These are phyloP conservation scores for Pseudomyrmex gracilis DNA, from an alignment of 1,140 invertebrate species.

Conservation along the genomic window DNA sequence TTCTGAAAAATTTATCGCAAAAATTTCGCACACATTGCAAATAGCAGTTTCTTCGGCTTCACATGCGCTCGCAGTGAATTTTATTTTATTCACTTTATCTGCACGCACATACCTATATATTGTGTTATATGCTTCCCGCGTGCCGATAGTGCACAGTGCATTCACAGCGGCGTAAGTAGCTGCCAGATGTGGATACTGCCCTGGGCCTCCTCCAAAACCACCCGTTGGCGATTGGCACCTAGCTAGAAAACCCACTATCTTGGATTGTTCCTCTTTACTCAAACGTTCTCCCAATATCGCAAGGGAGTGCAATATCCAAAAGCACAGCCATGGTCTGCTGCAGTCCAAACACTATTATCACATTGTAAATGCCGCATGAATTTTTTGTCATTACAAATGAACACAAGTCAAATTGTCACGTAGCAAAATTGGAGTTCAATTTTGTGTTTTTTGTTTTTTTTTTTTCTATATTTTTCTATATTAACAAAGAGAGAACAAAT, in stretches of 20 bases:
- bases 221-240: constrained; percentile 93
- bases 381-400: constrained; percentile 36
- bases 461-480: too few species aligned
- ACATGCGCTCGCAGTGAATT: too few species aligned
- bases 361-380: constrained; percentile 25
- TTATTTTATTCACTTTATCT: not conserved
- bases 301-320: constrained; percentile 97
- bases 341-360: constrained; percentile 92
- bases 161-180: constrained; percentile 99
- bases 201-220: constrained; percentile 97
- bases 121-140: constrained; percentile 93
- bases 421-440: not conserved
- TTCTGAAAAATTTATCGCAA: constrained; percentile 82
- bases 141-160: constrained; percentile 95
- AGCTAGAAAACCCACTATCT: constrained; percentile 89
- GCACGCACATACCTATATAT: constrained; percentile 90
- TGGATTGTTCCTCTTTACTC: constrained; percentile 88
- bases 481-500: constrained; percentile 57
- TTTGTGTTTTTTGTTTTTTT: too few species aligned
- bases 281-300: constrained; percentile 92
- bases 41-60: not conserved
- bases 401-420: constrained; percentile 33
- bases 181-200: constrained; percentile 96
- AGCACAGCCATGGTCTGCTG: constrained; percentile 97
- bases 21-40: not conserved